Evolutionary conservation across 2,888 invertebrate species (phyloP), one percentile per base, ranked within the genome.

Genomic region (Trissoscelio sp.): DNA sequence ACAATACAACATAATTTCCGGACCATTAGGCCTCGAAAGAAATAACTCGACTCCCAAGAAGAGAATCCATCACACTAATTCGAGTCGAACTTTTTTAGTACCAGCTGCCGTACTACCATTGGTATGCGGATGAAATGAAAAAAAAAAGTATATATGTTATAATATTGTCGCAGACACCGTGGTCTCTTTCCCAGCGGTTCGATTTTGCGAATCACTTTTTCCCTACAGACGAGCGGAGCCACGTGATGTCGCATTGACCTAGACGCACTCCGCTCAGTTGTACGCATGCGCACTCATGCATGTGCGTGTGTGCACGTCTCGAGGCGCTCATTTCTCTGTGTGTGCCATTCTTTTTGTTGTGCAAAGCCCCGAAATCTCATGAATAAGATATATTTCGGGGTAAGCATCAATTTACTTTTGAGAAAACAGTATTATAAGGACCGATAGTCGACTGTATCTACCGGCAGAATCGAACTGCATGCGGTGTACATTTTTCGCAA

Each of bases 161-260:
- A 62, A 12, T 42, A 39, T 44, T 28, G 24, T 16, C 1, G 14
- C 24, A 11, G 4, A 14, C 24, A 24, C n/a, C 48, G 37, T 28
- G 18, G 67, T 44, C 18, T 55, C 12, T n/a, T 46, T 44, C 51
- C 12, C n/a, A 28, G 44, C 7, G 11, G 18, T 24, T 70, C 72
- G 42, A 51, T 51, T 58, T 37, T 60, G 60, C 72, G 46, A 72
- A 72, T 53, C 44, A 28, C 73, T 62, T 62, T 60, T 62, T 51
- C 60, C 51, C 51, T 24, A 57, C 46, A 64, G 74, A 22, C 74
- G 11, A 37, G 14, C 48, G 48, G 46, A 53, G 67, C 75, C 75
- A 67, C 75, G 66, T 77, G 75, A 77, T 53, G 67, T 69, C 67
- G 75, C 75, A 77, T 77, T 77, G 77, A 77, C 77, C 77, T 77